A percentile compares a stretch with the other conserved stretches of the same genome.
phyloP scores from a whole-genome alignment of 2,888 invertebrate species.

The Thera obeliscata region DNA sequence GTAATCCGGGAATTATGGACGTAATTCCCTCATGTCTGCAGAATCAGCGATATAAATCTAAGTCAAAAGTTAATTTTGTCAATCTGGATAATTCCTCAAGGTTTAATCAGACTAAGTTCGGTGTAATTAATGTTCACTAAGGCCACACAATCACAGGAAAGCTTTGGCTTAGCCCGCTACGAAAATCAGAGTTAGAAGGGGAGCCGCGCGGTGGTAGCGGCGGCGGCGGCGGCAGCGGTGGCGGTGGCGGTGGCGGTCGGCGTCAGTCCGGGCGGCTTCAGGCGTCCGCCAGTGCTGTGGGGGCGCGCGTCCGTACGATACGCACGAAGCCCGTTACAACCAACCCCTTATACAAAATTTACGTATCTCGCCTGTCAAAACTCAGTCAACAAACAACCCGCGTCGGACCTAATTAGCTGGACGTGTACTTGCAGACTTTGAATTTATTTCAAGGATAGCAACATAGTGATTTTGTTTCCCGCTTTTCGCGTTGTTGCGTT shows the following conservation, averaged over 20 bases:
- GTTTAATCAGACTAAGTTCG: constrained; percentile 84
- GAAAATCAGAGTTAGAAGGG: constrained; percentile 68
- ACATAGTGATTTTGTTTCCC: constrained; percentile 55
- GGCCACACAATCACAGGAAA: constrained; percentile 81
- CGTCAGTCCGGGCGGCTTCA: constrained; percentile 17
- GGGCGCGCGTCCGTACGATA: constrained; percentile 64
- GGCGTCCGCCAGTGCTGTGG: constrained; percentile 62
- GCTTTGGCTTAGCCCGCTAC: constrained; percentile 76
- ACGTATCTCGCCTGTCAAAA: constrained; percentile 70
- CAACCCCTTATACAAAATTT: constrained; percentile 63
- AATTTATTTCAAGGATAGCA: constrained; percentile 45
- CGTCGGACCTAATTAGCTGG: constrained; percentile 54
- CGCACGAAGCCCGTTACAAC: constrained; percentile 52
- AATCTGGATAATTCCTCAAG: constrained; percentile 84
- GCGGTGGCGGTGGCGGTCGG: constrained; percentile 28
- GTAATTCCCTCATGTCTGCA: not conserved
- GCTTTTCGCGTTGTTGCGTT: constrained; percentile 42
- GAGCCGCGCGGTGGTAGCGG: constrained; percentile 46
- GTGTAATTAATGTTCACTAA: constrained; percentile 84
- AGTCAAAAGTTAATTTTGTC: constrained; percentile 85
- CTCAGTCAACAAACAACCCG: constrained; percentile 59
- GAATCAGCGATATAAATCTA: constrained; percentile 71
- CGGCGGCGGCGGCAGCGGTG: constrained; percentile 45
- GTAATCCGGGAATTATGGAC: not conserved
- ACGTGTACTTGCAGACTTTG: constrained; percentile 50